phyloP scores from a whole-genome alignment of 2,888 invertebrate genomes.

The Eutolmus rufibarbis region DNA sequence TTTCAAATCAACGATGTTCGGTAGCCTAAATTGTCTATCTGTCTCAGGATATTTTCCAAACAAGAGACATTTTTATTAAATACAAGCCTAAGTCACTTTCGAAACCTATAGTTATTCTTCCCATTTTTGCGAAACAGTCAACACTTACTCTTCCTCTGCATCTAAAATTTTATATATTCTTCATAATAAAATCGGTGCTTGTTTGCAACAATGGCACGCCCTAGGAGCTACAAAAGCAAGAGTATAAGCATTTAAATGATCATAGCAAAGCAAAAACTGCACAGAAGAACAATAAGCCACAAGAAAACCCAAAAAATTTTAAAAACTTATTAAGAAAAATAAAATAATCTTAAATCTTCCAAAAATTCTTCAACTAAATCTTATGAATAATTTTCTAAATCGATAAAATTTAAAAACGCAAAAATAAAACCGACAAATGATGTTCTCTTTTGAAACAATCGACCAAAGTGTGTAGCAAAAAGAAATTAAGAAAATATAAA shows the following conservation, averaged over 20 bases:
- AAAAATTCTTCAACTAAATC: not conserved
- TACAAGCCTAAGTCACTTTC: too few relatives aligned
- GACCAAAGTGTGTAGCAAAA: conserved; percentile 29
- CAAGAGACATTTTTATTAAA: not conserved
- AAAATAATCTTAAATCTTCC: not conserved
- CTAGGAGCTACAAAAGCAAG: not conserved
- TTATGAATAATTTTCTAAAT: conserved; percentile 1
- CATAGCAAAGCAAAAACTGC: not conserved
- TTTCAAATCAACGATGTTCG: too few relatives aligned
- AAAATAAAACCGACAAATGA: not conserved
- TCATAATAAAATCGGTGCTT: not conserved
- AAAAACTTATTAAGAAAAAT: not conserved
- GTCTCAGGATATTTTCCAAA: too few relatives aligned
- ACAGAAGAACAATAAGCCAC: not conserved
- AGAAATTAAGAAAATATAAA: not conserved
- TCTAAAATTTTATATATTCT: not conserved
- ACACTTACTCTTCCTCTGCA: not conserved
- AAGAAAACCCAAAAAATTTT: not conserved
- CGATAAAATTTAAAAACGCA: not conserved
- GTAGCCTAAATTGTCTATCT: too few relatives aligned
- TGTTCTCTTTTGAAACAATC: not conserved
- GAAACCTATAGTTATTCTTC: not conserved
- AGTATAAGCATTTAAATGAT: not conserved
- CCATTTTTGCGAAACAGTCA: not conserved
- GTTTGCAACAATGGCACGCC: not conserved